phyloP scores from a whole-genome alignment of 1,140 invertebrate species.

The Apis dorsata region DNA sequence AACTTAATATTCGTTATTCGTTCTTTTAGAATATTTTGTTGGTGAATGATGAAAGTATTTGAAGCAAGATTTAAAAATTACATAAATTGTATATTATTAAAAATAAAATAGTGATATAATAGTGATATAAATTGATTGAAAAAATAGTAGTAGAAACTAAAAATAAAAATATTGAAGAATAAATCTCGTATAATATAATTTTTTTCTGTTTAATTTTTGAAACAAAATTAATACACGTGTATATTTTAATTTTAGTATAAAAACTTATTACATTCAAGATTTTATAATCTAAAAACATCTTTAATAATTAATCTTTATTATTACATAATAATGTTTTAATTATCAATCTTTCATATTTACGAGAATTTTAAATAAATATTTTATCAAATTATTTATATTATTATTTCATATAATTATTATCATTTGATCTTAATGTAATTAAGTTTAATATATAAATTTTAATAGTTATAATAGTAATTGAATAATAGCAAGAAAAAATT shows the following conservation, averaged over 20 bases:
- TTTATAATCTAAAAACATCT: constrained; percentile 19
- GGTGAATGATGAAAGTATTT: neutral
- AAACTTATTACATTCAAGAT: neutral
- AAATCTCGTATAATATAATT: neutral
- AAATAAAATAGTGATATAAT: no score
- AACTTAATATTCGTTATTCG: neutral
- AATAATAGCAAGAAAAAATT: neutral
- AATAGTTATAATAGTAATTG: neutral
- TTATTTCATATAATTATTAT: no score
- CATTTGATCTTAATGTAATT: no score
- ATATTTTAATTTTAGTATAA: neutral
- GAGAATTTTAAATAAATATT: constrained; percentile 6
- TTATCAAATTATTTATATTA: neutral
- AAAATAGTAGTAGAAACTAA: neutral
- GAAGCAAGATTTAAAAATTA: neutral
- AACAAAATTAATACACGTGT: neutral
- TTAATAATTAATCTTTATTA: neutral
- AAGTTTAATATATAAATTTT: no score
- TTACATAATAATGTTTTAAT: neutral
- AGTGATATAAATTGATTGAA: no score
- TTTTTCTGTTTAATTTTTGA: neutral
- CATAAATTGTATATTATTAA: no score
- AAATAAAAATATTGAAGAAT: neutral
- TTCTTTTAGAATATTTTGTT: neutral
- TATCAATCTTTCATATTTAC: neutral